Conservation (phyloP, 2,888 invertebrate genomes). For the Cinara cedri region DNA sequence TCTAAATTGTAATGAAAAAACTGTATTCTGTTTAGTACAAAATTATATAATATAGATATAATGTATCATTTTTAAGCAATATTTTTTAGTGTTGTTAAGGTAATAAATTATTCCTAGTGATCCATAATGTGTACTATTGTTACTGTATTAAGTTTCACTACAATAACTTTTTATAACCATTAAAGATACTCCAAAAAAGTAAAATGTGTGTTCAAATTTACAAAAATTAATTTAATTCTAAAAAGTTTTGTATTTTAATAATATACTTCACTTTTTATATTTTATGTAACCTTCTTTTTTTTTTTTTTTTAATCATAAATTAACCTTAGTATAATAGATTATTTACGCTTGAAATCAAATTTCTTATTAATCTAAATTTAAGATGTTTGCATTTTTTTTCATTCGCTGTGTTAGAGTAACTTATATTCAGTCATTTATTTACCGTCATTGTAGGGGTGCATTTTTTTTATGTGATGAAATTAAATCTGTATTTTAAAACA, state of each 20-base stretch:
- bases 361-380: too few relatives aligned
- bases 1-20: conserved; percentile 22
- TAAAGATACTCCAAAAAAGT: neutral
- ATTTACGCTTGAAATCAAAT: too few relatives aligned
- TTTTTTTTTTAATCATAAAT: too few relatives aligned
- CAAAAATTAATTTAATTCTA: conserved; percentile 13
- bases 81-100: conserved; percentile 22
- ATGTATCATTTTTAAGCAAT: conserved; percentile 44
- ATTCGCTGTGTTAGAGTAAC: too few relatives aligned
- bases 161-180: neutral
- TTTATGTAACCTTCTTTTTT: neutral
- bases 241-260: conserved; percentile 23
- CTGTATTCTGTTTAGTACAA: conserved; percentile 49
- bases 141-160: neutral
- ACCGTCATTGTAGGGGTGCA: too few relatives aligned
- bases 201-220: conserved; percentile 6
- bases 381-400: too few relatives aligned
- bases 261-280: conserved; percentile 35
- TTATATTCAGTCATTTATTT: too few relatives aligned
- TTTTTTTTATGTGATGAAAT: too few relatives aligned
- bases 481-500: too few relatives aligned
- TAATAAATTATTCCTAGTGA: conserved; percentile 18
- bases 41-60: conserved; percentile 35
- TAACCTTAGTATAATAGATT: too few relatives aligned
- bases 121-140: neutral